phyloP scores from a whole-genome alignment of 1,140 invertebrate genomes.

The Dendroctonus valens region DNA sequence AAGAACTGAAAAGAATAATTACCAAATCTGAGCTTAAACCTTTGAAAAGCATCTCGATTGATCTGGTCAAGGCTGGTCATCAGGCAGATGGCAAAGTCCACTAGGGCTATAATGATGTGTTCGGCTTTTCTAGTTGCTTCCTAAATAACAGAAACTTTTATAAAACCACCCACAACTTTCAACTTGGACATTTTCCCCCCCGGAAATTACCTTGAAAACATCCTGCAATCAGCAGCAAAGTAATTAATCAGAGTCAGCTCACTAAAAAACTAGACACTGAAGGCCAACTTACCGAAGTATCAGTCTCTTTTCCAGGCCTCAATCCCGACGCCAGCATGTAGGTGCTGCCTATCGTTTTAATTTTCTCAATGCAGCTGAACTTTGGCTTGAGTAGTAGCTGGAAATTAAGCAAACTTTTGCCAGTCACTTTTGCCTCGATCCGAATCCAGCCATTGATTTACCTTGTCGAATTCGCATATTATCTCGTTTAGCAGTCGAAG shows the following conservation, averaged over 20 bases:
- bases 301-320: constrained; percentile 79
- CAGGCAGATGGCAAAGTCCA: constrained; percentile 91
- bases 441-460: constrained; percentile 47
- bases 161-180: background rate
- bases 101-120: constrained; percentile 83
- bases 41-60: constrained; percentile 95
- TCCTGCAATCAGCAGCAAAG: constrained; percentile 19
- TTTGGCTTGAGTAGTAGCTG: constrained; percentile 89
- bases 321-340: constrained; percentile 97
- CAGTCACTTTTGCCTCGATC: too few relatives aligned
- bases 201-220: constrained; percentile 33
- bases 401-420: constrained; percentile 41
- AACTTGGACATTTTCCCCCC: background rate
- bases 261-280: background rate
- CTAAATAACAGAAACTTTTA: constrained; percentile 49
- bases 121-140: constrained; percentile 74
- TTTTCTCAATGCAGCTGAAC: constrained; percentile 96
- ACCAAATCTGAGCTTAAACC: constrained; percentile 91
- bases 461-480: constrained; percentile 98
- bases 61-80: constrained; percentile 92
- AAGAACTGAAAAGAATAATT: constrained; percentile 65
- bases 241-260: background rate
- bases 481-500: constrained; percentile 95
- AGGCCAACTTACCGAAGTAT: constrained; percentile 57
- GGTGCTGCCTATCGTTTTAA: constrained; percentile 97